These are phyloP conservation scores for Nephila pilipes DNA, from an alignment of 1,140 invertebrate species.

Conservation along the genomic window DNA sequence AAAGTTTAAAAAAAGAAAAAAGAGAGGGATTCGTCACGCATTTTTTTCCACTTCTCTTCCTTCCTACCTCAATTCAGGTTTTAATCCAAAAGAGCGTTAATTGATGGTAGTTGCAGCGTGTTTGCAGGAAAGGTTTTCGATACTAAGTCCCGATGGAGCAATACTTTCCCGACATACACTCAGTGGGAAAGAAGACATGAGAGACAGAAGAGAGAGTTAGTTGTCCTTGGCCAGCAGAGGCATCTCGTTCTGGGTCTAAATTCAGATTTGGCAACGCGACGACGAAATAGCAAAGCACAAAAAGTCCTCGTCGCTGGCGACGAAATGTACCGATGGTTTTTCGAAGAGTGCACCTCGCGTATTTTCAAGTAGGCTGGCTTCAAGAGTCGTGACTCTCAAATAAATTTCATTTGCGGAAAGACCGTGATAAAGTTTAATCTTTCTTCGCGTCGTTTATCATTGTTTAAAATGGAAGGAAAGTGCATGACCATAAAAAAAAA, in stretches of 20 bases:
- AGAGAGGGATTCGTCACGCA: neutral
- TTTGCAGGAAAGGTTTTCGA: conserved; percentile 39
- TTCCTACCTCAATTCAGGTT: conserved; percentile 6
- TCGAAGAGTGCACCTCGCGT: neutral
- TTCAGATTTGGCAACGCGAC: conserved; percentile 76
- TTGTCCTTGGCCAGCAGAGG: conserved; percentile 73
- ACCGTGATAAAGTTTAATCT: neutral
- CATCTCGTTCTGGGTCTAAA: conserved; percentile 70
- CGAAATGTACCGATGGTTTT: conserved; percentile 49
- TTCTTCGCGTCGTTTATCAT: neutral
- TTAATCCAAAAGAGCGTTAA: conserved; percentile 52
- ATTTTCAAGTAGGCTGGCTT: neutral
- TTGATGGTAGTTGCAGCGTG: neutral
- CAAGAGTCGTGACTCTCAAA: neutral
- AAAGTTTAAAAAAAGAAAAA: neutral
- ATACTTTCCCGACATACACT: neutral
- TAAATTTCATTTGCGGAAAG: neutral
- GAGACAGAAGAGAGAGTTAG: conserved; percentile 65
- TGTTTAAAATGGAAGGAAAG: neutral
- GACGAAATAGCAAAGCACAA: conserved; percentile 70
- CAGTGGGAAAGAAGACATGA: neutral
- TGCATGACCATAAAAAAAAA: neutral
- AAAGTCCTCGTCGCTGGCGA: conserved; percentile 47
- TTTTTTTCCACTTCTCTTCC: neutral
- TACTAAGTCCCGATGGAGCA: neutral